Percentiles rank a stretch among this genome's conserved stretches.
These are phyloP conservation scores for Odontesthes bonariensis DNA, from an alignment of 2,113 vertebrate species.

Conservation along the genomic window DNA sequence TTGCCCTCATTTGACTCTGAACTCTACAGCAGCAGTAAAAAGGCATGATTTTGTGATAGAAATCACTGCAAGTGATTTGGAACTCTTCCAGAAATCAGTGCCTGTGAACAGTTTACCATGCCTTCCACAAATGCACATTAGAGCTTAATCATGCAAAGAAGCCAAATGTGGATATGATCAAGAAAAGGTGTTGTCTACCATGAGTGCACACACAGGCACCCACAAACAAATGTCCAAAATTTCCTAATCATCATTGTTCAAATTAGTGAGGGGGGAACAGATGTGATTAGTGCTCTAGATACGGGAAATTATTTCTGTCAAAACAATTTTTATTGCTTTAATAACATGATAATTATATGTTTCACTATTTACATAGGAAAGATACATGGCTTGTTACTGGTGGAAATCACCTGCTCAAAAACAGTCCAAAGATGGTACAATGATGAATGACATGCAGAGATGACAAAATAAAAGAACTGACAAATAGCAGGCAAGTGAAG, in stretches of 20 bases:
- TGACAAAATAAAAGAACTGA: slow-evolving; percentile 13
- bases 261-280: slow-evolving; percentile 98
- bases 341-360: slow-evolving; percentile 99
- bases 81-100: too few species aligned
- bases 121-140: too few species aligned
- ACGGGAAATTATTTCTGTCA: slow-evolving; percentile 99
- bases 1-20: too few species aligned
- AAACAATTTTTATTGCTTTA: slow-evolving; percentile 99
- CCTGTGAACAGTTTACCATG: too few species aligned
- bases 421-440: slow-evolving; percentile 83
- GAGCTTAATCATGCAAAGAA: too few species aligned
- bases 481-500: too few species aligned
- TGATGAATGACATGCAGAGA: slow-evolving; percentile 2
- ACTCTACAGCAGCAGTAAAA: too few species aligned
- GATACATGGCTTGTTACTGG: slow-evolving; percentile 91
- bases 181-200: background rate
- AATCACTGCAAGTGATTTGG: too few species aligned
- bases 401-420: slow-evolving; percentile 71
- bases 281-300: slow-evolving; percentile 99
- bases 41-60: too few species aligned
- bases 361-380: slow-evolving; percentile 99
- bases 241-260: slow-evolving; percentile 94
- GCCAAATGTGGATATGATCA: background rate
- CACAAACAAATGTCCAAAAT: slow-evolving; percentile 93
- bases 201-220: slow-evolving; percentile 37